A percentile compares a stretch with the other conserved stretches of the same genome.
These are phyloP conservation scores for Aricia artaxerxes DNA, from an alignment of 2,888 invertebrate genomes.

Conservation along the genomic window DNA sequence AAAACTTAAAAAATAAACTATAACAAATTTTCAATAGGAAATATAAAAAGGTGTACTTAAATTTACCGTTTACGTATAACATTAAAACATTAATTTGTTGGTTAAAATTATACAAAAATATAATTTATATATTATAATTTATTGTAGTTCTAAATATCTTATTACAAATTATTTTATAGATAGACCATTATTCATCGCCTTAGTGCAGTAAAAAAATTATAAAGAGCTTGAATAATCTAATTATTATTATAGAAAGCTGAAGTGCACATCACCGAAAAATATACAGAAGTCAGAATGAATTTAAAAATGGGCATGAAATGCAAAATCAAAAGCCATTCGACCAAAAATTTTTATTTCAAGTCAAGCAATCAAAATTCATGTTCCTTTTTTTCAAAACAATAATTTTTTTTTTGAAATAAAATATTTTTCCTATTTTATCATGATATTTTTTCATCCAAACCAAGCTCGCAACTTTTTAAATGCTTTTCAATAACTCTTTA, in stretches of 20 bases:
- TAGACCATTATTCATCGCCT: not conserved
- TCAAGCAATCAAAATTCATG: no score
- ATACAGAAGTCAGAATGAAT: not conserved
- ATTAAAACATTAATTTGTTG: no score
- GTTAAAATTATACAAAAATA: not conserved
- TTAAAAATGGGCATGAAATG: not conserved
- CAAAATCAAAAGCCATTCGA: not conserved
- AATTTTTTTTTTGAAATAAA: no score
- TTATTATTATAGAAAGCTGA: not conserved
- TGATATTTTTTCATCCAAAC: no score
- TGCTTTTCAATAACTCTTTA: no score
- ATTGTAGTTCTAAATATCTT: slow-evolving; percentile 8
- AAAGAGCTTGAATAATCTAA: not conserved
- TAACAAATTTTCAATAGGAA: not conserved
- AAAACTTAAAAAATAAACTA: slow-evolving; percentile 25
- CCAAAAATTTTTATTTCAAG: no score
- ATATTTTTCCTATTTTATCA: no score
- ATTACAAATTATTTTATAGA: not conserved
- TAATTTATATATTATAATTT: not conserved
- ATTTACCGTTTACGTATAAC: not conserved
- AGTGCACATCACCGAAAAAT: not conserved
- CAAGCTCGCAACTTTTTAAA: no score
- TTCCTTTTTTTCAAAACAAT: no score
- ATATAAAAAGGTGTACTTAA: not conserved
- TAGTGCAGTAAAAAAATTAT: not conserved